These are phyloP conservation scores for Drosophila rubida DNA, from an alignment of 2,888 invertebrate species.

Conservation along the genomic window DNA sequence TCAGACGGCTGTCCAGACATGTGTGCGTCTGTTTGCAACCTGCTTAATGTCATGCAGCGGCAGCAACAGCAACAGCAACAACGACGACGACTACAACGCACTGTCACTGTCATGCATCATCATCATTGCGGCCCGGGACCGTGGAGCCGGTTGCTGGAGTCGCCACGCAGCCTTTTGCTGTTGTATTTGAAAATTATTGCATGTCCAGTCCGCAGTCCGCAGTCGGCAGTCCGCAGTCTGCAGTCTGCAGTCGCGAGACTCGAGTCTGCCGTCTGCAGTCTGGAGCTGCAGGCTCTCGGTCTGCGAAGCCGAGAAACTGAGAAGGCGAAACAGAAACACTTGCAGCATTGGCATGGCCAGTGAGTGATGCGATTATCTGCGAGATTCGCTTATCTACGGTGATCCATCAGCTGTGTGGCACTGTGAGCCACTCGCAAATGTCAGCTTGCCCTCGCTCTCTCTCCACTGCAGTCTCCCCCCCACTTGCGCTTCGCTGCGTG, in stretches of 20 bases:
- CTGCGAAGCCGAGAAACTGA: constrained; percentile 65
- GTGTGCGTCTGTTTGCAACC: constrained; percentile 78
- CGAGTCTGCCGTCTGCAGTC: constrained; percentile 38
- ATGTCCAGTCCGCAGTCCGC: constrained; percentile 68
- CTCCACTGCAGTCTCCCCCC: background rate
- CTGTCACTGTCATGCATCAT: constrained; percentile 81
- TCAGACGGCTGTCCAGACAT: constrained; percentile 56
- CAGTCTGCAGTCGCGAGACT: constrained; percentile 36
- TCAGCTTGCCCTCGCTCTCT: constrained; percentile 44
- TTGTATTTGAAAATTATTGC: constrained; percentile 81
- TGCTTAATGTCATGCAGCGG: constrained; percentile 82
- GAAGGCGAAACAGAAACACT: constrained; percentile 70
- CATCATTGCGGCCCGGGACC: constrained; percentile 62
- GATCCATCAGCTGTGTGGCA: constrained; percentile 80
- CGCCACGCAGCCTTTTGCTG: constrained; percentile 27
- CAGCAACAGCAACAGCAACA: constrained; percentile 54
- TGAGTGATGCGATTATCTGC: constrained; percentile 83
- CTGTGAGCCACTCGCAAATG: constrained; percentile 64
- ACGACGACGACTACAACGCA: constrained; percentile 69
- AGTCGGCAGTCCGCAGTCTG: constrained; percentile 23
- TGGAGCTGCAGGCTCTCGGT: constrained; percentile 9
- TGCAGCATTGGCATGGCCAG: constrained; percentile 71
- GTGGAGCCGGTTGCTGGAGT: constrained; percentile 43
- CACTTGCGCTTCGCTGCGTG: constrained; percentile 62
- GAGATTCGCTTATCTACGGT: constrained; percentile 83